Evolutionary conservation across 2,113 vertebrate genomes (phyloP).

Genomic region (Percina caprodes): DNA sequence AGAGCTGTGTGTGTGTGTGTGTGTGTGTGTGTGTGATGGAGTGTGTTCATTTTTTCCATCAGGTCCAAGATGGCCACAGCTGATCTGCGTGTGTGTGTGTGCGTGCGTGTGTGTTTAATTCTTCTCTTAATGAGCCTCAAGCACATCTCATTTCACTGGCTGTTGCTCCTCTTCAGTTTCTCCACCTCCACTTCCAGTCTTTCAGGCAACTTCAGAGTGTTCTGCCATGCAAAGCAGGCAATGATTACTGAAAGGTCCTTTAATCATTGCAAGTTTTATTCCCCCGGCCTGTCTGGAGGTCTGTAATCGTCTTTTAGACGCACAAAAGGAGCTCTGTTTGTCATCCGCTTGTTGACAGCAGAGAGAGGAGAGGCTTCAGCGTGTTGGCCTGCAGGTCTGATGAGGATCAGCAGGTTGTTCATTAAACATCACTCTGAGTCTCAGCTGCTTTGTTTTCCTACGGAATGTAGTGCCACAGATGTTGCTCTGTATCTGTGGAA

Average conservation of each 20-base stretch:
- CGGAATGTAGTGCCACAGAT: slow-evolving; percentile 26
- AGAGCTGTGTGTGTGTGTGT: neutral
- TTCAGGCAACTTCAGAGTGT: slow-evolving; percentile 51
- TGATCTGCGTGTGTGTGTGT: slow-evolving; percentile 20
- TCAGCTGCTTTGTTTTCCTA: slow-evolving; percentile 1
- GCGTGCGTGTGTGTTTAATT: slow-evolving; percentile 25
- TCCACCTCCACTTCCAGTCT: slow-evolving; percentile 50
- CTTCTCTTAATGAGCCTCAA: slow-evolving; percentile 62
- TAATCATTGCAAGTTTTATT: slow-evolving; percentile 65
- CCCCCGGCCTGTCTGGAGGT: slow-evolving; percentile 51
- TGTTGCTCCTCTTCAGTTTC: slow-evolving; percentile 37
- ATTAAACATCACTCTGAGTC: slow-evolving; percentile 39
- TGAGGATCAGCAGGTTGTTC: slow-evolving; percentile 49
- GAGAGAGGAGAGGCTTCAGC: slow-evolving; percentile 28
- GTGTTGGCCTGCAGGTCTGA: slow-evolving; percentile 36
- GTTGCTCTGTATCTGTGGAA: slow-evolving; percentile 36
- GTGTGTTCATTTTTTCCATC: too few relatives aligned
- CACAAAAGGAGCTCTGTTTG: slow-evolving; percentile 54
- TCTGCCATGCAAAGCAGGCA: slow-evolving; percentile 58
- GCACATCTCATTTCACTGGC: slow-evolving; percentile 66
- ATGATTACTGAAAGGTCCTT: slow-evolving; percentile 67
- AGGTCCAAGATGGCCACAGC: slow-evolving; percentile 17
- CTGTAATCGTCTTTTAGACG: slow-evolving; percentile 23
- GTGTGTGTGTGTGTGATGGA: slow-evolving; percentile 11
- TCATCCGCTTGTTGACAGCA: slow-evolving; percentile 34